These are phyloP conservation scores for Drosophila quinaria DNA, from an alignment of 2,888 invertebrate species.

Conservation along the genomic window DNA sequence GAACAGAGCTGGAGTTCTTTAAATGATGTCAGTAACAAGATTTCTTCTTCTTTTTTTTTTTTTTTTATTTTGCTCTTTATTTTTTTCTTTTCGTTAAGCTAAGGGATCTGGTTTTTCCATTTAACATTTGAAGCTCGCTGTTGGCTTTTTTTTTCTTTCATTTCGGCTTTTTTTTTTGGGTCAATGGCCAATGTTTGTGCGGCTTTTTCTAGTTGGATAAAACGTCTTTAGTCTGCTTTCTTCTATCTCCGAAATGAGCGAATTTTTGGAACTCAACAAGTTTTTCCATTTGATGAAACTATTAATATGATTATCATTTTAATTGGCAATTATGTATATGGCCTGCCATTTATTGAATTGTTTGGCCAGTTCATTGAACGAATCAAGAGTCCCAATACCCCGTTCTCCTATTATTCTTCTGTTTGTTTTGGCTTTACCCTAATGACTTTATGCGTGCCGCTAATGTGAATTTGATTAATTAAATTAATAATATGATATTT, in stretches of 20 bases:
- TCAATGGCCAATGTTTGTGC: constrained; percentile 57
- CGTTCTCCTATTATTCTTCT: neutral
- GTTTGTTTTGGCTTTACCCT: constrained; percentile 33
- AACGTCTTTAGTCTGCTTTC: constrained; percentile 9
- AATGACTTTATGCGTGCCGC: constrained; percentile 61
- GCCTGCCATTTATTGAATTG: constrained; percentile 41
- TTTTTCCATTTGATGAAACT: constrained; percentile 15
- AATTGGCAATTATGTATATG: constrained; percentile 61
- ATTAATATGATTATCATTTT: constrained; percentile 57
- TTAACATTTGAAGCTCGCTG: constrained; percentile 19
- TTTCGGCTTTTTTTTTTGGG: constrained; percentile 50
- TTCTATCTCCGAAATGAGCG: constrained; percentile 1
- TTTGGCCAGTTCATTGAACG: constrained; percentile 71
- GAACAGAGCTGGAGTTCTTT: constrained; percentile 19
- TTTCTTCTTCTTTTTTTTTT: constrained; percentile 28
- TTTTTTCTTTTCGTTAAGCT: neutral
- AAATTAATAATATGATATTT: constrained; percentile 69
- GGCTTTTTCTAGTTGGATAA: constrained; percentile 8
- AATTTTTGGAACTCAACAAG: constrained; percentile 22
- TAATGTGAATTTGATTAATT: constrained; percentile 79
- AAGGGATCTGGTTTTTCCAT: constrained; percentile 64
- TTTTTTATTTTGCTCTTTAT: constrained; percentile 7
- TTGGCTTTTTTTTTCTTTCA: constrained; percentile 36
- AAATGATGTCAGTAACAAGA: constrained; percentile 72
- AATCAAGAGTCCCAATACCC: neutral